Conservation (phyloP, 2,888 invertebrate species). For the Rhingia rostrata region DNA sequence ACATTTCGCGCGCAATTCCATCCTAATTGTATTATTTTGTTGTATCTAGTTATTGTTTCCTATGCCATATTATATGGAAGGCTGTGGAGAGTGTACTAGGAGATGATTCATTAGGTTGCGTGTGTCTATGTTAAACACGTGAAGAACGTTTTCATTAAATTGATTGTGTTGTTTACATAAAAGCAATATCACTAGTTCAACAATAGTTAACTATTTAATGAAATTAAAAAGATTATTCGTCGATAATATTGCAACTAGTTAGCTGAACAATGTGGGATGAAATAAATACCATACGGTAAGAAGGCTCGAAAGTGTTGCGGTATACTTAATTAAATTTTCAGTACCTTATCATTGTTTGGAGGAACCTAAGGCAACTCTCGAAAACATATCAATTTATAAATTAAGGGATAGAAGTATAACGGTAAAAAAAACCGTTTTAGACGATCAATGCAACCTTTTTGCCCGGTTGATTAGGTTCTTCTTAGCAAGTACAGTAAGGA, state of each 20-base stretch:
- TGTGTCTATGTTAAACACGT: conserved; percentile 38
- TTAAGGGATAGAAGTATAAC: too few relatives aligned
- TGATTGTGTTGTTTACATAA: conserved; percentile 62
- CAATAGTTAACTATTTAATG: conserved; percentile 6
- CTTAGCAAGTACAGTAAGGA: too few relatives aligned
- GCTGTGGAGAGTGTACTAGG: not conserved
- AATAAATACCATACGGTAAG: too few relatives aligned
- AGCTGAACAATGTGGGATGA: too few relatives aligned
- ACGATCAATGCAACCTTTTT: too few relatives aligned
- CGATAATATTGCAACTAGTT: not conserved
- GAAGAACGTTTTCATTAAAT: conserved; percentile 57
- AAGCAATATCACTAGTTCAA: conserved; percentile 37
- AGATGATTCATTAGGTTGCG: conserved; percentile 54
- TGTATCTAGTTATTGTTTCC: conserved; percentile 21
- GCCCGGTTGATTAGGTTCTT: too few relatives aligned
- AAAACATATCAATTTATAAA: too few relatives aligned
- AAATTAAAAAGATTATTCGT: not conserved
- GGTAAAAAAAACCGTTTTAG: too few relatives aligned
- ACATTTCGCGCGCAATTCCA: conserved; percentile 44
- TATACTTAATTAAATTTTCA: too few relatives aligned
- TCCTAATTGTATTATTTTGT: conserved; percentile 40
- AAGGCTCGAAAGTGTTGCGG: too few relatives aligned
- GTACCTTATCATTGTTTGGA: too few relatives aligned
- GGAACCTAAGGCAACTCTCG: too few relatives aligned
- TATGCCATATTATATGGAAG: conserved; percentile 5